A percentile compares a stretch with the other conserved stretches of the same genome.
phyloP scores from a whole-genome alignment of 2,888 invertebrate genomes.

The Xiphydria camelus region DNA sequence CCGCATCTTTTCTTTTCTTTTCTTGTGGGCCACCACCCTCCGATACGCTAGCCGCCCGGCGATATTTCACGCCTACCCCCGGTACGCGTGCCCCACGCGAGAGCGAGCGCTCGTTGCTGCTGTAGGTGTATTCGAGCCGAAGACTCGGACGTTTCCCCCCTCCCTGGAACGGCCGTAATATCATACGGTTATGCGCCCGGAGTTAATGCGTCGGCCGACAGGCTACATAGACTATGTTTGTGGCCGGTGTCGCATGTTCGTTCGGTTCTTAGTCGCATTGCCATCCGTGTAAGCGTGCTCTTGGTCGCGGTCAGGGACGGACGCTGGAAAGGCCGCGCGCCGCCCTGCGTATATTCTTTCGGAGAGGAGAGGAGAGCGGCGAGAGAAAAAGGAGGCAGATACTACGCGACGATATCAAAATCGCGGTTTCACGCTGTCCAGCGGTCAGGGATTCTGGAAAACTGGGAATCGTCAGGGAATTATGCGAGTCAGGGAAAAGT shows the following conservation, averaged over 20 bases:
- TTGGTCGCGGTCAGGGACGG: conserved; percentile 3
- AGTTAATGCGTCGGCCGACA: conserved; percentile 37
- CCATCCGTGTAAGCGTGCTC: conserved; percentile 6
- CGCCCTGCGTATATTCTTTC: not conserved
- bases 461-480: too few relatives aligned
- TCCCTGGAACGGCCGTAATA: conserved; percentile 37
- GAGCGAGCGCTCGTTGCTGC: conserved; percentile 7
- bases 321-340: not conserved
- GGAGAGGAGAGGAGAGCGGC: too few relatives aligned
- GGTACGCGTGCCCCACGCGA: conserved; percentile 33
- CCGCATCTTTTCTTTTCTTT: too few relatives aligned
- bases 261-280: conserved; percentile 16
- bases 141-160: conserved; percentile 15
- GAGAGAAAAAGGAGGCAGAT: too few relatives aligned
- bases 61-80: conserved; percentile 49
- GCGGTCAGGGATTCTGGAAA: too few relatives aligned
- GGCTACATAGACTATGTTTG: conserved; percentile 35
- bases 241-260: conserved; percentile 37
- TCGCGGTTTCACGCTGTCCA: too few relatives aligned
- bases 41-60: conserved; percentile 37
- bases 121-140: conserved; percentile 32
- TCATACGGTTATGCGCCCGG: conserved; percentile 41
- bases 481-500: too few relatives aligned
- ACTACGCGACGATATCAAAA: too few relatives aligned
- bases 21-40: too few relatives aligned